Conservation (phyloP, 2,113 vertebrate species). For the Regulus satrapa region DNA sequence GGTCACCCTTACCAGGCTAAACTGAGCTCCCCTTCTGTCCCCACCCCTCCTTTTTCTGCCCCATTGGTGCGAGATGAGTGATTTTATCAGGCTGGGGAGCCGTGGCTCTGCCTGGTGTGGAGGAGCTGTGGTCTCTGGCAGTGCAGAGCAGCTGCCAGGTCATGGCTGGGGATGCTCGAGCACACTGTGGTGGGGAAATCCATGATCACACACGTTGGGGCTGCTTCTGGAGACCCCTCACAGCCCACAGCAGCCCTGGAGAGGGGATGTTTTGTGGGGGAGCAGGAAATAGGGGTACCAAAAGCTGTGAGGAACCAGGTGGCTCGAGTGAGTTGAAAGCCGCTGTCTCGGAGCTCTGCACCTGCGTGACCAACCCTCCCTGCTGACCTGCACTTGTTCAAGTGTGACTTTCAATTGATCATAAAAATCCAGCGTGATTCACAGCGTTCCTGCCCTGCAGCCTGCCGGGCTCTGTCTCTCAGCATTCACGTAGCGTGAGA, state of each 20-base stretch:
- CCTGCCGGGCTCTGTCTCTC: not conserved
- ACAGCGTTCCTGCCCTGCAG: not conserved
- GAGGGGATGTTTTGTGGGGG: not conserved
- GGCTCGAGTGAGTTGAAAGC: not conserved
- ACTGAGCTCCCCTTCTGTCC: not conserved
- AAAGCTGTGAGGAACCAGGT: rapidly evolving
- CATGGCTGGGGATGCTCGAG: not conserved
- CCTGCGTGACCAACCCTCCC: not conserved
- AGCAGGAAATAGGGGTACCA: not conserved
- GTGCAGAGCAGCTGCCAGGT: rapidly evolving
- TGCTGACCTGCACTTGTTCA: constrained; percentile 7
- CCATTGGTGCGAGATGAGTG: not conserved
- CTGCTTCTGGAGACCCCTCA: not conserved
- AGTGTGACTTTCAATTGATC: constrained; percentile 33
- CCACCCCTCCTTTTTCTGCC: not conserved
- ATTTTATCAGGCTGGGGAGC: not conserved
- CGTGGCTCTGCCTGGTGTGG: not conserved
- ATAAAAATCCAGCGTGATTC: constrained; percentile 24
- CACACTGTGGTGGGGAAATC: rapidly evolving
- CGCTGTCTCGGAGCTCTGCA: not conserved
- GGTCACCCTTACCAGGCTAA: rapidly evolving
- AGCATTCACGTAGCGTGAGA: not conserved
- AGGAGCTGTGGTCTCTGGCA: not conserved
- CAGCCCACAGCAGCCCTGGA: not conserved
- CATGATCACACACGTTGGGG: rapidly evolving